Percentiles rank a stretch among this genome's conserved stretches.
Conservation (phyloP, 2,888 invertebrate genomes). For the Platycnemis pennipes region DNA sequence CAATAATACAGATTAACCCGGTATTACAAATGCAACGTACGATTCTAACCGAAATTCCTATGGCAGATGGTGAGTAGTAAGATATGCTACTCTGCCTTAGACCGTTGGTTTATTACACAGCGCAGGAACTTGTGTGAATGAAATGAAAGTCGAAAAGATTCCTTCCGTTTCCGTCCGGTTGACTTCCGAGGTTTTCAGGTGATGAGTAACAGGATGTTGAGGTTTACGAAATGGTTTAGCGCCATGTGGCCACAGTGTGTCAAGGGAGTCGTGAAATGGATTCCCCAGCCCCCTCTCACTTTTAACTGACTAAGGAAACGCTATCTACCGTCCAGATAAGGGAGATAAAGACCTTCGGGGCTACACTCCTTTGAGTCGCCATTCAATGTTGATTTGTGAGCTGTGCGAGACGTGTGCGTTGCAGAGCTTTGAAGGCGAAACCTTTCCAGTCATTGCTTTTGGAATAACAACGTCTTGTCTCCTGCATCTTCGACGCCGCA, state of each 20-base stretch:
- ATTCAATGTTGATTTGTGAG: not conserved
- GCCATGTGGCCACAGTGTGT: not conserved
- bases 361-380: not conserved
- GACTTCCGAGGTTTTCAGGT: not conserved
- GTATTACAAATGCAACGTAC: too few relatives aligned
- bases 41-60: too few relatives aligned
- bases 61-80: too few relatives aligned
- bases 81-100: too few relatives aligned
- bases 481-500: too few relatives aligned
- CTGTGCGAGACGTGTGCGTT: not conserved
- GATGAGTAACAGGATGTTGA: not conserved
- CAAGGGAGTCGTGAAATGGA: not conserved
- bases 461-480: too few relatives aligned
- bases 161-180: not conserved
- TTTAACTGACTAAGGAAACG: not conserved
- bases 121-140: too few relatives aligned
- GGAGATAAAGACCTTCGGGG: not conserved
- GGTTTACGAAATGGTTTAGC: not conserved
- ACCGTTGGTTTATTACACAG: too few relatives aligned
- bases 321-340: not conserved
- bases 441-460: too few relatives aligned
- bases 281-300: not conserved
- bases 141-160: too few relatives aligned
- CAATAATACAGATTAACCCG: too few relatives aligned
- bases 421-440: not conserved